Evolutionary conservation across 2,888 invertebrate genomes (phyloP), one percentile per base, ranked within the genome.

Genomic region (Cyclophora punctaria): DNA sequence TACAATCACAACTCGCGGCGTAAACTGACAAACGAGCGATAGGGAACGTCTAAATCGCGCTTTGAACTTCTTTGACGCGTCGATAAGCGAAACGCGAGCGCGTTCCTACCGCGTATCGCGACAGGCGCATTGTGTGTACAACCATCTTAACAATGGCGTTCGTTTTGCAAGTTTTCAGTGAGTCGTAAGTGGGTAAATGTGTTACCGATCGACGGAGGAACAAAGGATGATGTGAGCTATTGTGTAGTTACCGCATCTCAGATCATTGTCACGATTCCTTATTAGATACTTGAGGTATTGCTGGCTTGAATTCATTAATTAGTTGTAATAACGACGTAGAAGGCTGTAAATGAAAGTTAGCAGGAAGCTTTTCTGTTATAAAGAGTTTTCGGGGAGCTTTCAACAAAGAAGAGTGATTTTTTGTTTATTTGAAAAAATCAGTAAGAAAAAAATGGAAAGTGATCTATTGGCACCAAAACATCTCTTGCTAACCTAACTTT

Each of bases 21-120:
- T 68, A 71, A 78, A 78, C 67, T 84, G 87, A 86, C 86, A 86
- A 87, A 86, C 86, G 83, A 83, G 63, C 67, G 78, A 82, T 80
- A 82, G 76, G 71, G 65, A 70, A 68, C 76, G 73, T 81, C 78
- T 84, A 83, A 83, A 83, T 81, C 83, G 74, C 65, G 77, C 81
- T 85, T 83, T 85, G 83, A 86, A 85, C 78, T 87, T 87, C 79
- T 88, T 87, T 87, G 87, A 87, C 83, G 78, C 71, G 71, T 83
- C 83, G 85, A 87, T 87, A 88, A 86, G 83, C 83, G 71, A 59
- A 62, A 57, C 64, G 64, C 59, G 57, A 69, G 53, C 50, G 62
- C 52, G 52, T 44, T 33, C 5, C 44, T 44, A 7, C 5, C 44
- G 35, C 46, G 37, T 37, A 40, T 46, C 20, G 37, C 67, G 64